Conservation (phyloP, 2,113 vertebrate genomes). For the Pyxicephalus adspersus region DNA sequence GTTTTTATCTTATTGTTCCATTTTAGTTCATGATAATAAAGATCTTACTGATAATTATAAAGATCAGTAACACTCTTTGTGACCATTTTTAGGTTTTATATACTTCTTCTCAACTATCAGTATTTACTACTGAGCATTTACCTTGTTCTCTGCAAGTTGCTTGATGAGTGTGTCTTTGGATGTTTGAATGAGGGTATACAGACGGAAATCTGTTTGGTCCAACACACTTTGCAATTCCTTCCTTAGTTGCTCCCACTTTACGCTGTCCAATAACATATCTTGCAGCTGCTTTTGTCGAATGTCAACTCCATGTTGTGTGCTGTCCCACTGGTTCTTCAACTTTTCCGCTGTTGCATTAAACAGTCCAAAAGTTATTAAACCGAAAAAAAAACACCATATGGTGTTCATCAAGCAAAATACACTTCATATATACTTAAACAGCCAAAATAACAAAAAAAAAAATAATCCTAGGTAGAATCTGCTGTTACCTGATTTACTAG, state of each 20-base stretch:
- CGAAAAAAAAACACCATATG: background rate
- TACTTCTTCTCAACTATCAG: background rate
- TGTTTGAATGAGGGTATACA: constrained; percentile 79
- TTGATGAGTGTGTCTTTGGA: constrained; percentile 79
- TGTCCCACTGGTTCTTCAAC: constrained; percentile 91
- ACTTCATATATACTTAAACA: too few species aligned
- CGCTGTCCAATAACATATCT: constrained; percentile 84
- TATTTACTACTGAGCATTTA: constrained; percentile 64
- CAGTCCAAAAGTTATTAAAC: background rate
- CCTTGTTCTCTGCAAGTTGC: constrained; percentile 88
- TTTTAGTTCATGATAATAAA: too few species aligned
- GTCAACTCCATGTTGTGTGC: constrained; percentile 87
- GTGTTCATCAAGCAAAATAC: background rate
- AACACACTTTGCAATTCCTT: constrained; percentile 83
- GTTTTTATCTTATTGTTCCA: too few species aligned
- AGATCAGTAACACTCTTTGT: too few species aligned
- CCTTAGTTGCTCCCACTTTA: constrained; percentile 87
- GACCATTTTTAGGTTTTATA: too few species aligned
- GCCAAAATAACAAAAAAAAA: too few species aligned
- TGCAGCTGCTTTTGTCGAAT: constrained; percentile 87
- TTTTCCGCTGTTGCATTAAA: constrained; percentile 80
- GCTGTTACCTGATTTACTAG: too few species aligned
- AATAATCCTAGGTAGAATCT: too few species aligned
- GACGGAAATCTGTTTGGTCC: constrained; percentile 79
- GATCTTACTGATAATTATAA: too few species aligned